These are phyloP conservation scores for Ochotona princeps DNA, from an alignment of 2,113 vertebrate genomes.

Conservation along the genomic window DNA sequence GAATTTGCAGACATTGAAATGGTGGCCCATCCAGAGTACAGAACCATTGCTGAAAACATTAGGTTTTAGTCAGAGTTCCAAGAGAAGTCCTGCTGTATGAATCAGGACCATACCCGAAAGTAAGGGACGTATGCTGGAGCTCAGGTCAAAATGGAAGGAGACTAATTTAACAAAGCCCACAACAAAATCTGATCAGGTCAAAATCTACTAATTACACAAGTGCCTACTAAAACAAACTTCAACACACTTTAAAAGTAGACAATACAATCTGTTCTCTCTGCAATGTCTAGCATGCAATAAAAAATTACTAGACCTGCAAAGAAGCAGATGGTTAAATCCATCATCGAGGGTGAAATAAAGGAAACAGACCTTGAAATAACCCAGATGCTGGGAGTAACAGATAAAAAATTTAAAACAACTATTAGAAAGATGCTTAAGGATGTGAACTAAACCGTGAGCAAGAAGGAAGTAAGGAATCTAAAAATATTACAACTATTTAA, in stretches of 20 bases:
- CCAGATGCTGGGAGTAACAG: background rate
- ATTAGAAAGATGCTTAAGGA: conserved; percentile 26
- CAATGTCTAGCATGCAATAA: background rate
- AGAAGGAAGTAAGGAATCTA: background rate
- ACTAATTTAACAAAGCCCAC: background rate
- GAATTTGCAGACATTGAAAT: background rate
- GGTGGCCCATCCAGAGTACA: background rate
- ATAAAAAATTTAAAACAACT: conserved; percentile 36
- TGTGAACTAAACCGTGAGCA: conserved; percentile 7
- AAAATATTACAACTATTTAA: conserved; percentile 19
- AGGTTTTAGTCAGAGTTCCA: background rate
- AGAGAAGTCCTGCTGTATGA: background rate
- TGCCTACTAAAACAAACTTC: background rate
- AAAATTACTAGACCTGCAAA: conserved; percentile 42
- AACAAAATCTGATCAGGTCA: background rate
- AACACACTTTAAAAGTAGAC: conserved; percentile 34
- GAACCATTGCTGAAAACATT: background rate
- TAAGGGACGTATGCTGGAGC: background rate
- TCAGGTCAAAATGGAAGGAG: background rate
- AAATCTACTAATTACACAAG: background rate
- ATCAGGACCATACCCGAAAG: background rate
- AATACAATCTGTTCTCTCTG: background rate
- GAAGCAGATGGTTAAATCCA: background rate
- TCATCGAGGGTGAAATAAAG: background rate
- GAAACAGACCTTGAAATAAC: conserved; percentile 17